A percentile compares a stretch with the other conserved stretches of the same genome.
These are phyloP conservation scores for Tenthredo amoena DNA, from an alignment of 2,888 invertebrate genomes.

Conservation along the genomic window DNA sequence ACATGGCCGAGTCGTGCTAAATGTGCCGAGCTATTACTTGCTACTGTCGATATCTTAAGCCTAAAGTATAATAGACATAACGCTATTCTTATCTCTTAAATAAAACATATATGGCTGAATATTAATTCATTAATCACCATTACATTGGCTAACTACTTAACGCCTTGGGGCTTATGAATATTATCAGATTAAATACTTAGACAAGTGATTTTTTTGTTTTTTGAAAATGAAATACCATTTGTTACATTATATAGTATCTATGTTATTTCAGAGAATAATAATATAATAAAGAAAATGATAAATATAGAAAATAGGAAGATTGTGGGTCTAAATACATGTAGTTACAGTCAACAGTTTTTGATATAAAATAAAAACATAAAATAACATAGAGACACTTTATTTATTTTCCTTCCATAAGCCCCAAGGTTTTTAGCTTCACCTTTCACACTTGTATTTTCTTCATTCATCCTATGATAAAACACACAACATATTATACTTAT, in stretches of 20 bases:
- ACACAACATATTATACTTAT: constrained; percentile 67
- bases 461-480: constrained; percentile 68
- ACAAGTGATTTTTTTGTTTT: not conserved
- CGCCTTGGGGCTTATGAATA: constrained; percentile 71
- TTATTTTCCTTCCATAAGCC: constrained; percentile 58
- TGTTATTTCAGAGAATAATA: not conserved
- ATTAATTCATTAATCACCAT: constrained; percentile 66
- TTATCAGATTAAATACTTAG: not conserved
- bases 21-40: constrained; percentile 71
- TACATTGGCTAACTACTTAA: constrained; percentile 68
- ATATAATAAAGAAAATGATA: not conserved
- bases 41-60: constrained; percentile 71
- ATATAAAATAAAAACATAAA: constrained; percentile 40
- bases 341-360: constrained; percentile 56
- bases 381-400: constrained; percentile 26
- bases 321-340: not conserved
- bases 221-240: not conserved
- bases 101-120: constrained; percentile 62
- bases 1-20: constrained; percentile 68
- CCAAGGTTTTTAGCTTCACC: constrained; percentile 12
- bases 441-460: constrained; percentile 50
- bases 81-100: constrained; percentile 63
- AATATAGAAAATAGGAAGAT: constrained; percentile 52
- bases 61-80: constrained; percentile 65
- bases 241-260: not conserved